phyloP scores from a whole-genome alignment of 2,797 vertebrate species.

The Cryptoblepharus egeriae region DNA sequence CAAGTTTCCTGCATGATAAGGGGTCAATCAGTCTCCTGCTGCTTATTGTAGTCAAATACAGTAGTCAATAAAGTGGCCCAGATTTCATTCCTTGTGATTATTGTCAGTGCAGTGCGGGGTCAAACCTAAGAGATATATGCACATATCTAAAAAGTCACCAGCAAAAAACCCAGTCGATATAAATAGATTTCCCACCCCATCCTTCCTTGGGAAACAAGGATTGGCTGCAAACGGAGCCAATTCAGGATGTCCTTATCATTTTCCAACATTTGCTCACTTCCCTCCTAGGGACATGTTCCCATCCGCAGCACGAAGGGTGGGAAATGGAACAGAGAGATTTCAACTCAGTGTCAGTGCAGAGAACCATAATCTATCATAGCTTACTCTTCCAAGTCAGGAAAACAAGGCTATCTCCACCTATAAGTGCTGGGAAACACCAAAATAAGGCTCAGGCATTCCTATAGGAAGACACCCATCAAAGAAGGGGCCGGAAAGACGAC shows the following conservation, averaged over 20 bases:
- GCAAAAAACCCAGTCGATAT: conserved; percentile 39
- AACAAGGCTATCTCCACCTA: background rate
- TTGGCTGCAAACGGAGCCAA: background rate
- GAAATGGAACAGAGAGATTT: background rate
- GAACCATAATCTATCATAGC: background rate
- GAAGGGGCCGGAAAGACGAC: background rate
- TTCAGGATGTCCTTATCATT: conserved; percentile 44
- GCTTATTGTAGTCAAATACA: too few species aligned
- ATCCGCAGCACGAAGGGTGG: background rate
- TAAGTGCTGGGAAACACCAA: background rate
- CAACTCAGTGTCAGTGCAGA: background rate
- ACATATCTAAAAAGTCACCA: conserved; percentile 22
- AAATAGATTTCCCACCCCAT: conserved; percentile 53
- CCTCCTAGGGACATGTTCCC: background rate
- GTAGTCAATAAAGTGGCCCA: too few species aligned
- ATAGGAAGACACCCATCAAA: background rate
- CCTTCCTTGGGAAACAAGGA: conserved; percentile 45
- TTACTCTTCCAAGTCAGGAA: background rate
- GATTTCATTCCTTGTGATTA: too few species aligned
- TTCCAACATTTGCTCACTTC: conserved; percentile 55
- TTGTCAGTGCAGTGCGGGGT: too few species aligned
- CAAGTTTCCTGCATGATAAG: too few species aligned
- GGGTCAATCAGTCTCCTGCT: too few species aligned
- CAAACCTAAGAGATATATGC: conserved; percentile 42
- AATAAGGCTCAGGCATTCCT: background rate